Percentiles rank a stretch among this genome's conserved stretches.
Conservation (phyloP, 2,113 vertebrate species). For the Pagrus major region DNA sequence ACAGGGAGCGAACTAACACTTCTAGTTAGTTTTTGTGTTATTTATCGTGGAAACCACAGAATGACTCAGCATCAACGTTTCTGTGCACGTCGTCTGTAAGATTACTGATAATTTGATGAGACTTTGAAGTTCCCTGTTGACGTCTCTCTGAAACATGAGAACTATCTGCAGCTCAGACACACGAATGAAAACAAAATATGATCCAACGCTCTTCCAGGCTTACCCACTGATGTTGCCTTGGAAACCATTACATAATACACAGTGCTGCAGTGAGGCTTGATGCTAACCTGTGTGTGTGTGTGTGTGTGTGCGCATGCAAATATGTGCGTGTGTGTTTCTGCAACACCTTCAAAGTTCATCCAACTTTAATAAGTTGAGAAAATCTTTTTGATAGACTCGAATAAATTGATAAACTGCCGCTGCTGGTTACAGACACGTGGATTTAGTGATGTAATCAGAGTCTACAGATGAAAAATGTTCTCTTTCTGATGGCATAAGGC, state of each 20-base stretch:
- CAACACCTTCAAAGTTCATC: conserved; percentile 1
- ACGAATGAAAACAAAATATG: conserved; percentile 46
- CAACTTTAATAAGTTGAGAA: neutral
- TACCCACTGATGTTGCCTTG: conserved; percentile 84
- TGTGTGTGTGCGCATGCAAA: neutral
- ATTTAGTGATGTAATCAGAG: neutral
- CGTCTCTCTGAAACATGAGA: neutral
- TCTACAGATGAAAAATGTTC: neutral
- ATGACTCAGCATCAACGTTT: neutral
- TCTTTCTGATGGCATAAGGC: neutral
- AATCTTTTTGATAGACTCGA: neutral
- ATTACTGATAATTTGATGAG: neutral
- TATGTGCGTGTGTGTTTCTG: neutral
- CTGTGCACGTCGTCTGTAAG: too few relatives aligned
- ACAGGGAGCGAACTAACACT: too few relatives aligned
- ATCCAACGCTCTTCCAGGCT: conserved; percentile 57
- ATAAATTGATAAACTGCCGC: neutral
- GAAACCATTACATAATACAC: conserved; percentile 70
- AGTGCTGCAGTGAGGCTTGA: conserved; percentile 73
- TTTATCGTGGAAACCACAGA: neutral
- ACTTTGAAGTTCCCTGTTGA: neutral
- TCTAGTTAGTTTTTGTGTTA: too few relatives aligned
- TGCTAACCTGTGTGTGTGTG: conserved; percentile 39
- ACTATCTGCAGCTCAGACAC: conserved; percentile 22
- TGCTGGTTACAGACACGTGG: neutral